Base-by-base conservation (phyloP, 2,113 vertebrate genomes). In the Labeo catla region DNA sequence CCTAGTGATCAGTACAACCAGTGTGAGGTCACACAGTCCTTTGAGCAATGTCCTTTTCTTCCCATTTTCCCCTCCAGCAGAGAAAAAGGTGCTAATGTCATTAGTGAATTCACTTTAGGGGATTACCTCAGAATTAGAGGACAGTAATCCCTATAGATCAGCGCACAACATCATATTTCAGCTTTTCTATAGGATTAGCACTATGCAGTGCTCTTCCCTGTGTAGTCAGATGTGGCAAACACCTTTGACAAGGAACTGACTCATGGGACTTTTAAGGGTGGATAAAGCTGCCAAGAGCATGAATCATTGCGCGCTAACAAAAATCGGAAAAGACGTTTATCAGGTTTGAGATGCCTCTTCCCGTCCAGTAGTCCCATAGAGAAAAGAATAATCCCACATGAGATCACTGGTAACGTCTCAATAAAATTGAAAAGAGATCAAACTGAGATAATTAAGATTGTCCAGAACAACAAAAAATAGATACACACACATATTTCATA, bases 21-120 rank as follows among this genome's bases (percentile, higher is more conserved):
- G 28, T 39, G 19, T 70, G 47, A 70, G 65, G 65, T 83, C 81
- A 54, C 19, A n/a, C 59, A 80, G 73, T 68, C 66, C 84, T 88
- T 81, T 50, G 54, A 82, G 76, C 57, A 47, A 76, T 76, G 50
- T 19, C 65, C 70, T 78, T 54, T 81, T 8, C n/a, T 74, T 87
- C 57, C 68, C 15, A 70, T 23, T 66, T 86, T 52, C 54, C 63
- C 19, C 73, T 72, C 57, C 49, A 80, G 87, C 63, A 54, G 43
- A 19, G 47, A 63, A 81, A 89, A 84, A 84, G 84, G 72, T 84
- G 45, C 76, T 91, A 90, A 90, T 92, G 88, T 87, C 89, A 85
- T 92, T 88, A 90, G 76, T 83, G 89, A 86, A 91, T 90, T 91
- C 85, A 89, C 88, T 90, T 92, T 87, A 89, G 90, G 85, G 90